Evolutionary conservation across 1,140 invertebrate genomes (phyloP).

Genomic region (Gryllus bimaculatus): DNA sequence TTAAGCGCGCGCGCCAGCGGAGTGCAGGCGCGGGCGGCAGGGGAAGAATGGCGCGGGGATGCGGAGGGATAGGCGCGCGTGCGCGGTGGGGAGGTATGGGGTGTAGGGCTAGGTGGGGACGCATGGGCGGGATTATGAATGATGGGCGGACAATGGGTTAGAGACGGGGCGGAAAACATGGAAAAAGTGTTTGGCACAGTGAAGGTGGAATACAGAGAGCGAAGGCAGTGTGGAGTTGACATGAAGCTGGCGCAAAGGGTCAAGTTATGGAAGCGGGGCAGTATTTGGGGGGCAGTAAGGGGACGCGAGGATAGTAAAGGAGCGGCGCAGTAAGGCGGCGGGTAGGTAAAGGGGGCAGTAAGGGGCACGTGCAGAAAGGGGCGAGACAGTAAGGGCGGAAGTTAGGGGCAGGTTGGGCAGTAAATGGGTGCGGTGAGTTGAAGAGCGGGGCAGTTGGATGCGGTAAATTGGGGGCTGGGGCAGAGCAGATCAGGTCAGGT

Average conservation of each 20-base stretch:
- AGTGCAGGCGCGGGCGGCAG: not conserved
- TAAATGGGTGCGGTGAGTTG: no score
- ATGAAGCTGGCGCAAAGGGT: no score
- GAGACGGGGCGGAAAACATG: not conserved
- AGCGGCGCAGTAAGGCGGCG: not conserved
- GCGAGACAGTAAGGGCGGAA: no score
- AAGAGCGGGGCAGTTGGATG: not conserved
- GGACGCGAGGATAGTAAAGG: no score
- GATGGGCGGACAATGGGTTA: not conserved
- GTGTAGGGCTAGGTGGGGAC: not conserved
- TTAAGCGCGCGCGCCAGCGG: not conserved
- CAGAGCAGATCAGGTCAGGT: not conserved
- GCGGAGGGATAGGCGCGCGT: not conserved
- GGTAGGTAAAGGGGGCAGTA: no score
- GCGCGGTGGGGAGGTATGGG: not conserved
- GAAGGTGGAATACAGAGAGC: no score
- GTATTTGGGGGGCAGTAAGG: not conserved
- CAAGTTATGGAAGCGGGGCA: no score
- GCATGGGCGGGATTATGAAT: not conserved
- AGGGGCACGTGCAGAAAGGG: no score
- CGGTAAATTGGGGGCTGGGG: not conserved
- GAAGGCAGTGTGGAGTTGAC: no score
- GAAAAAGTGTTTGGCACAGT: not conserved
- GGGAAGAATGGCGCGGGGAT: not conserved
- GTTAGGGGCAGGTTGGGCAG: no score